Percentiles rank a stretch among this genome's conserved stretches.
Conservation (phyloP, 2,888 invertebrate genomes). For the Phytoseiulus persimilis region DNA sequence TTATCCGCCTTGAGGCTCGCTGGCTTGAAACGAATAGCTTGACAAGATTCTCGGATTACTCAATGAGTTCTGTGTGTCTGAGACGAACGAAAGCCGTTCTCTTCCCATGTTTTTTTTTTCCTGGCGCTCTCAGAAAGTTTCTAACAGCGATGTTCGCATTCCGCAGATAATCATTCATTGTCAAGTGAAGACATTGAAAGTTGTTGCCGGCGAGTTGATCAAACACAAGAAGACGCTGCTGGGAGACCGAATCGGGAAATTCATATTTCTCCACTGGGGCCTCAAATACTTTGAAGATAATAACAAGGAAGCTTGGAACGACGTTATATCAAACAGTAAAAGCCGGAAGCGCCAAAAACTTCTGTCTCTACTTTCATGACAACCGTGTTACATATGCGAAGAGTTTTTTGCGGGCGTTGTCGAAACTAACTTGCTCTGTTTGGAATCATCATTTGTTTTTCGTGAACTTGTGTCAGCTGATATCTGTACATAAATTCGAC, state of each 20-base stretch:
- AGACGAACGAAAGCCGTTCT: background rate
- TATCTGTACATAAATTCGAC: background rate
- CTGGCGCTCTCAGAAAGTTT: background rate
- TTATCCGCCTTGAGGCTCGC: no score
- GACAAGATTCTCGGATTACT: no score
- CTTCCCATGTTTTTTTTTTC: no score
- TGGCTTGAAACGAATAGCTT: no score
- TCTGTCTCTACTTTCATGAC: background rate
- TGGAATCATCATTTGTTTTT: background rate
- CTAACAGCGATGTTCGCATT: background rate
- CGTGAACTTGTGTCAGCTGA: background rate
- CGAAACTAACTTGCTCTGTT: background rate
- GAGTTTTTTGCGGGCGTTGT: background rate
- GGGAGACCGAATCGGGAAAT: conserved; percentile 30
- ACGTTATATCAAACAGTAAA: conserved; percentile 28
- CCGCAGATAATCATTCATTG: conserved; percentile 6
- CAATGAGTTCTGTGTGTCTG: no score
- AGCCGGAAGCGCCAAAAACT: conserved; percentile 23
- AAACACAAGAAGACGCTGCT: conserved; percentile 33
- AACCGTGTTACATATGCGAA: background rate
- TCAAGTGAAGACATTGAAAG: conserved; percentile 9
- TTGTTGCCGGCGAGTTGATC: conserved; percentile 8
- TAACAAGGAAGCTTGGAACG: conserved; percentile 28
- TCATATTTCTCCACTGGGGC: conserved; percentile 32
- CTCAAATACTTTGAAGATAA: conserved; percentile 32